Evolutionary conservation across 2,113 vertebrate species (phyloP), one percentile per base, ranked within the genome.

Genomic region (human (Homo sapiens)): DNA sequence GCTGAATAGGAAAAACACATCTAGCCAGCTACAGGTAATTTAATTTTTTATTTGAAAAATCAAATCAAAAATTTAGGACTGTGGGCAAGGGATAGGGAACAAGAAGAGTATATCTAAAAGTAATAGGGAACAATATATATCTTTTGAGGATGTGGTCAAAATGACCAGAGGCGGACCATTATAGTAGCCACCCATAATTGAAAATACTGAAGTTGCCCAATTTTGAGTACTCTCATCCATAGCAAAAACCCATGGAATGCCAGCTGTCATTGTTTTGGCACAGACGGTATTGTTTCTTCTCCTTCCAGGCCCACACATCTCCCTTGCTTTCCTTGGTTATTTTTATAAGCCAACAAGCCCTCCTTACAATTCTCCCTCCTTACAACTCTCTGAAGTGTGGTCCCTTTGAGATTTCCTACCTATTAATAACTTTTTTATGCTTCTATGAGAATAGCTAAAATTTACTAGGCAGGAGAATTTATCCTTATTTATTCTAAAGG

Each of bases 231-330:
- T 89, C 45, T 83, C 73, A 83, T 23, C 79, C 87, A 64, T 59
- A 48, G 32, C 35, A 91, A 88, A 96, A 92, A 3, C 1, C 64
- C 85, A 14, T 18, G 4, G 82, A 90, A 86, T 64, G 40, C 68
- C 92, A 92, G 86, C 91, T 96, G 82, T 93, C 72, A 76, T 75
- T 96, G 76, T 94, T 79, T 97, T 97, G 98, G 78, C 96, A 89
- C 48, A 64, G 38, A 64, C 1, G 0, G 72, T 95, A 64, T 91
- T 96, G 82, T 73, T 89, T 91, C 79, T 96, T 73, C 86, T 94
- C 89, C 27, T 83, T 93, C 93, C 91, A 91, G 90, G 57, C 91
- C 91, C 82, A 86, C 85, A 90, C 59, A 32, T 79, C 96, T 92
- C 72, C 85, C 95, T 82, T 92, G 40, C 82, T 59, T 94, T 50